These are phyloP conservation scores for Branchipolynoe longqiensis DNA, from an alignment of 2,888 invertebrate species.

Conservation along the genomic window DNA sequence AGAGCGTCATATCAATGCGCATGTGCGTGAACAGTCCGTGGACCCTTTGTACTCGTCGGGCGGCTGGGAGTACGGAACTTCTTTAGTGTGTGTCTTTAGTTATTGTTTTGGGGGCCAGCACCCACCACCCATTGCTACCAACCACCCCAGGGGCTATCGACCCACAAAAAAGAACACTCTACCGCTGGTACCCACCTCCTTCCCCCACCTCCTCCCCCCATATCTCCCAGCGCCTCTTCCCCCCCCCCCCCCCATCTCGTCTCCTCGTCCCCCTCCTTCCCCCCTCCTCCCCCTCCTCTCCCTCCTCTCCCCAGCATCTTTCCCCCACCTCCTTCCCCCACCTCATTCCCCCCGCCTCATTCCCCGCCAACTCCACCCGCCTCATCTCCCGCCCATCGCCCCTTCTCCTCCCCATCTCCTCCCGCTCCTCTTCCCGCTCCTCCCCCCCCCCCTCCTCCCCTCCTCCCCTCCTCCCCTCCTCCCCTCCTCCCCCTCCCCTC, in stretches of 20 bases:
- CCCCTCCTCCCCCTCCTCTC: background rate
- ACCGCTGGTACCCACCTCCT: no score
- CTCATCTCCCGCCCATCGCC: background rate
- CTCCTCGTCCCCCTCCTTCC: no score
- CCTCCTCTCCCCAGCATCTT: background rate
- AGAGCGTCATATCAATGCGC: no score
- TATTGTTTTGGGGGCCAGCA: no score
- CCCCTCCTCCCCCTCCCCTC: background rate
- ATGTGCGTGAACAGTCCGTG: no score
- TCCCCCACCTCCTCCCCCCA: background rate
- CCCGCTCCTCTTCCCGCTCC: background rate
- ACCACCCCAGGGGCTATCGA: no score
- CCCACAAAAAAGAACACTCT: no score
- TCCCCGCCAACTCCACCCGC: background rate
- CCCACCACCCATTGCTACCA: no score
- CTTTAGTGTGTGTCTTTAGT: no score
- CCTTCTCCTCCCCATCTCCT: background rate
- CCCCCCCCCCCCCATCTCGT: no score
- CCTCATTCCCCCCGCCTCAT: conserved; percentile 5
- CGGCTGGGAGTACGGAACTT: no score
- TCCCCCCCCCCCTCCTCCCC: background rate
- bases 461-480: background rate
- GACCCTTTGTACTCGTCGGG: no score
- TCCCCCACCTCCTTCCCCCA: background rate
- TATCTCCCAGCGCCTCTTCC: background rate